Evolutionary conservation across 35 echinoderm and acorn worm genomes (phyloP).

Genomic region (Eucidaris tribuloides): DNA sequence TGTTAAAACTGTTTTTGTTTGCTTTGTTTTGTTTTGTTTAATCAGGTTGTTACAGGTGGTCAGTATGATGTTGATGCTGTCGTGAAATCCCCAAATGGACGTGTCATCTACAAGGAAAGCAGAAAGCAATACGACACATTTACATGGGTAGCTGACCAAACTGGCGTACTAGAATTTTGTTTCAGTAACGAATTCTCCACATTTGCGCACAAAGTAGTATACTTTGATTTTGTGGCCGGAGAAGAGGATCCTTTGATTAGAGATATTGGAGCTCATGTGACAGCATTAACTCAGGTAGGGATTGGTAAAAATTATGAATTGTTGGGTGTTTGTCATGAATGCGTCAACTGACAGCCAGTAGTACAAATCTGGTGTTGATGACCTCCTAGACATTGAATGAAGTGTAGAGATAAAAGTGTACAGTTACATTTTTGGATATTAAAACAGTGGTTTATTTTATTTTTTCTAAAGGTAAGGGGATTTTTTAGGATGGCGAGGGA

Average conservation of each 20-base stretch:
- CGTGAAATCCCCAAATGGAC: conserved; percentile 32
- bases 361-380: no score
- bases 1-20: no score
- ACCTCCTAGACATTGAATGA: no score
- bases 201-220: conserved; percentile 95
- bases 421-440: no score
- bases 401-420: no score
- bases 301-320: no score
- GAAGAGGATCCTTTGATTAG: conserved; percentile 73
- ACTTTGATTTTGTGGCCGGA: conserved; percentile 96
- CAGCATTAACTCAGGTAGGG: conserved; percentile 91
- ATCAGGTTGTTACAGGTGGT: conserved; percentile 93
- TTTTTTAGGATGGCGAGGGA: no score
- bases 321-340: no score
- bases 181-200: conserved; percentile 99
- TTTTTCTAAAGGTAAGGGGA: no score
- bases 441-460: no score
- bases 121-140: conserved; percentile 97
- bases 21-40: not conserved
- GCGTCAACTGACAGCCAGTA: no score
- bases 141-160: conserved; percentile 58
- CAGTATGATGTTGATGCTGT: conserved; percentile 91
- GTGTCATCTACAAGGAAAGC: conserved; percentile 79
- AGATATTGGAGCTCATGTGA: conserved; percentile 87
- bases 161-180: conserved; percentile 91